Evolutionary conservation across 2,797 vertebrate species (phyloP), one percentile per base, ranked within the genome.

Genomic region (Lophius americanus): DNA sequence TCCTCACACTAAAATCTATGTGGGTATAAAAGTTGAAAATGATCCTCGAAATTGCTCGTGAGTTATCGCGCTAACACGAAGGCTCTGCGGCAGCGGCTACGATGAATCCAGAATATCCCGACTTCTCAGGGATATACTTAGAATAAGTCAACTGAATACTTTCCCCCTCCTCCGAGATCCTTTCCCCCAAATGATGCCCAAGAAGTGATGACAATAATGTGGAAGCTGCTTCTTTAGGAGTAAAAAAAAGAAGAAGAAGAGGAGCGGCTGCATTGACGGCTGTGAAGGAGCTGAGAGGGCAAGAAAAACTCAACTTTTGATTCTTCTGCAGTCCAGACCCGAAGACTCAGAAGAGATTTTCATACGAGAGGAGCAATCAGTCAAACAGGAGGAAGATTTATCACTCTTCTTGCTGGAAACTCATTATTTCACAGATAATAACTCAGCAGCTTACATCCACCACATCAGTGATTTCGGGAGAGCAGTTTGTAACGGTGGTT

Each of bases 371-470:
- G 51, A 71, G 66, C n/a, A 82, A 73, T 66, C 63, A 62, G 76
- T 73, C 62, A 61, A 10, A 73, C 47, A 64, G 37, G 51, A 7
- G 58, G 14, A 46, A 67, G 81, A 80, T 87, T 82, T 66, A 76
- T 81, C 46, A 32, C 68, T 32, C 3, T 68, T 84, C 75, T 80
- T 59, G 55, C 76, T 61, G 47, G 43, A 70, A 56, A 54, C 56
- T 61, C 60, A 78, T 79, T 35, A 80, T 78, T 70, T 87, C 66
- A 76, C 82, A 79, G 83, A 73, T 84, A 57, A 83, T 87, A 82
- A 84, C 50, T 90, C 82, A 73, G 9, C 60, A 32, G 38, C 60
- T 75, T 53, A 55, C 60, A 81, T 78, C 67, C 81, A 84, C 76
- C 43, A 12, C 51, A 54, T 78, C 64, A 48, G 43, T 14, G 62